phyloP scores from a whole-genome alignment of 2,888 invertebrate genomes.

The Isotomurus palustris region DNA sequence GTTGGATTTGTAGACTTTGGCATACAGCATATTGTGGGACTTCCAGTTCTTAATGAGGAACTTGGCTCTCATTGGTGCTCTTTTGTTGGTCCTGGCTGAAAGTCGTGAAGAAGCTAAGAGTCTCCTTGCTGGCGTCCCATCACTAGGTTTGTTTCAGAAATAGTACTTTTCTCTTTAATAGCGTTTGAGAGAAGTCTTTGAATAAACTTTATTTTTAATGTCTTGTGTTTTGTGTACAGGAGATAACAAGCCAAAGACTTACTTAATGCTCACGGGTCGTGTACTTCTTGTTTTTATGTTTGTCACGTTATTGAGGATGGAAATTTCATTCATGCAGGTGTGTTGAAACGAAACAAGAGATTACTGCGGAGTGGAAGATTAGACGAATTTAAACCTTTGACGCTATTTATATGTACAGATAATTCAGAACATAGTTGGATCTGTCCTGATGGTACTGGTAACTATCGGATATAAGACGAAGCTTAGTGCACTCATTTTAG shows the following conservation, averaged over 20 bases:
- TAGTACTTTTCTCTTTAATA: background rate
- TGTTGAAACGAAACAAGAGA: too few relatives aligned
- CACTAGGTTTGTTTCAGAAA: slow-evolving; percentile 60
- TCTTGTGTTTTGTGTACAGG: too few relatives aligned
- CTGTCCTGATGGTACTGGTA: slow-evolving; percentile 89
- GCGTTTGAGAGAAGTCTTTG: too few relatives aligned
- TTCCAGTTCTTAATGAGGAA: slow-evolving; percentile 93
- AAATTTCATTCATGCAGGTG: slow-evolving; percentile 81
- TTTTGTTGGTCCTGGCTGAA: slow-evolving; percentile 93
- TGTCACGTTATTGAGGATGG: slow-evolving; percentile 89
- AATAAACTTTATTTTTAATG: too few relatives aligned
- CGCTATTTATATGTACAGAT: slow-evolving; percentile 59
- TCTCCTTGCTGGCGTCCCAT: slow-evolving; percentile 92
- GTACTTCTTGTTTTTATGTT: slow-evolving; percentile 98
- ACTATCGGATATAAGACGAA: slow-evolving; percentile 98
- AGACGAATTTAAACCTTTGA: too few relatives aligned
- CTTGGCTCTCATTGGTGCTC: slow-evolving; percentile 93
- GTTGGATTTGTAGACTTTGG: slow-evolving; percentile 67
- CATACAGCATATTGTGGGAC: slow-evolving; percentile 98
- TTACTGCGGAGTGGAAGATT: too few relatives aligned
- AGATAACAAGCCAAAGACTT: slow-evolving; percentile 95
- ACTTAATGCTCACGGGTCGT: slow-evolving; percentile 91
- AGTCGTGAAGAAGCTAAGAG: slow-evolving; percentile 87
- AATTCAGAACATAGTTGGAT: slow-evolving; percentile 85
- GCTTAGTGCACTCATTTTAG: slow-evolving; percentile 89